phyloP scores from a whole-genome alignment of 2,888 invertebrate species.

The Apotomis turbidana region DNA sequence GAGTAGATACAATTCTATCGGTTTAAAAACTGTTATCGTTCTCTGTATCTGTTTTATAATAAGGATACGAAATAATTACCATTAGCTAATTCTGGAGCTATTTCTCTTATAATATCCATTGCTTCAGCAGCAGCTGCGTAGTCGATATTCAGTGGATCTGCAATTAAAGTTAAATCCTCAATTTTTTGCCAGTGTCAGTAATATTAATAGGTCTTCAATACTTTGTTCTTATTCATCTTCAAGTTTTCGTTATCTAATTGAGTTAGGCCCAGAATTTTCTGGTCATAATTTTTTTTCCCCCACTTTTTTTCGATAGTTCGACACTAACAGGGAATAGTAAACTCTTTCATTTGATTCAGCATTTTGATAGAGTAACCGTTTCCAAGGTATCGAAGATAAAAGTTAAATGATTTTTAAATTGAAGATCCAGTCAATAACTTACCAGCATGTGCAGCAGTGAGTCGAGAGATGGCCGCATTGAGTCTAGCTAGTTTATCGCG shows the following conservation, averaged over 20 bases:
- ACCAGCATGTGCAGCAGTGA: slow-evolving; percentile 69
- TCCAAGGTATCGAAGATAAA: no score
- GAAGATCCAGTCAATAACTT: slow-evolving; percentile 5
- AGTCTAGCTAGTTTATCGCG: slow-evolving; percentile 53
- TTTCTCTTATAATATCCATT: not conserved
- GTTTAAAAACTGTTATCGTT: no score
- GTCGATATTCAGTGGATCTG: not conserved
- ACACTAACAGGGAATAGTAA: no score
- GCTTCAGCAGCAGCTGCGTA: not conserved
- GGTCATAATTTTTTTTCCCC: no score
- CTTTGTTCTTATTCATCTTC: no score
- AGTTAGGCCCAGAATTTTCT: no score
- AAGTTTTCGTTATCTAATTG: no score
- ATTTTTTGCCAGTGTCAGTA: slow-evolving; percentile 5
- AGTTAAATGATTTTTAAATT: not conserved
- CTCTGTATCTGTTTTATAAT: not conserved
- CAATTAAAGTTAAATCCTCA: not conserved
- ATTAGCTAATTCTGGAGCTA: not conserved
- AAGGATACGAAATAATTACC: not conserved
- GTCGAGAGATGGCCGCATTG: slow-evolving; percentile 65
- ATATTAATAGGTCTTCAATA: no score
- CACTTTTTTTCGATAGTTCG: no score
- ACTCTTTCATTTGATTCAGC: no score
- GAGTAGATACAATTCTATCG: no score
- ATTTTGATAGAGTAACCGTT: no score